Evolutionary conservation across 2,797 vertebrate species (phyloP).

Genomic region (Calcarius lapponicus): DNA sequence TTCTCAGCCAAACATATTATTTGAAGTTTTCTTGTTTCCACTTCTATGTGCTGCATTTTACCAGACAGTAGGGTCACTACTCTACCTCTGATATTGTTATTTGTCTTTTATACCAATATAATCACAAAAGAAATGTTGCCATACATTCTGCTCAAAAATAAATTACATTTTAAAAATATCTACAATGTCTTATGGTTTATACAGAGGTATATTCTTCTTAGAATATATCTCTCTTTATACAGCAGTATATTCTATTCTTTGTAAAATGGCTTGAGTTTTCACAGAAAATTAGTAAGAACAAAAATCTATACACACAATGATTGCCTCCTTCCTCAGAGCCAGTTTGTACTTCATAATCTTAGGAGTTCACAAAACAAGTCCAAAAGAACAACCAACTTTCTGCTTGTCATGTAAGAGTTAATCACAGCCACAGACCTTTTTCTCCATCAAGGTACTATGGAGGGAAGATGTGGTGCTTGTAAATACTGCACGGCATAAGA

Average conservation of each 20-base stretch:
- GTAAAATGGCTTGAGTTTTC: not conserved
- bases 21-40: not conserved
- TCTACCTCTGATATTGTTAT: not conserved
- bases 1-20: not conserved
- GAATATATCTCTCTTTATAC: not conserved
- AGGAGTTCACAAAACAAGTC: not conserved
- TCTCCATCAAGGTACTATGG: fast-evolving
- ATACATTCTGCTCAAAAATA: not conserved
- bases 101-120: not conserved
- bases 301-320: not conserved
- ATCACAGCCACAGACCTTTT: not conserved
- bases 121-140: not conserved
- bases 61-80: not conserved
- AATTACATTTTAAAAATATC: not conserved
- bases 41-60: not conserved
- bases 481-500: not conserved
- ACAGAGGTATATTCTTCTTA: not conserved
- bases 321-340: not conserved
- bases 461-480: not conserved
- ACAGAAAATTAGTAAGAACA: not conserved
- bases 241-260: not conserved
- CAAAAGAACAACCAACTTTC: not conserved
- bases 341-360: not conserved
- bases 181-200: not conserved
- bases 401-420: not conserved